Evolutionary conservation across 2,797 vertebrate species (phyloP), one percentile per base, ranked within the genome.

Genomic region (Leuciscus waleckii): DNA sequence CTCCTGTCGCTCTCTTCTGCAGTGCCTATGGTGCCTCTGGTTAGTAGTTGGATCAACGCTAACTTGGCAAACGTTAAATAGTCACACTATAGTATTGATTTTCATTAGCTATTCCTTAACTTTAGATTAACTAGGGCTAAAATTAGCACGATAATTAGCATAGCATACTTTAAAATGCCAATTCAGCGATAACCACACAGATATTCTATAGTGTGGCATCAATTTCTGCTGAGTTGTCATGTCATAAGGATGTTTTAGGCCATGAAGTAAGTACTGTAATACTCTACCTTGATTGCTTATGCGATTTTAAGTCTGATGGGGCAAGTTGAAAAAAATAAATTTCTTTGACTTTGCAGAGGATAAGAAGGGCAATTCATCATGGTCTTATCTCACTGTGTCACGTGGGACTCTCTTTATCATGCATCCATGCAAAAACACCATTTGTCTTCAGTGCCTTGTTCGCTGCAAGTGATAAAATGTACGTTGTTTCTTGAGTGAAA

Each of bases 351-450:
- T 94, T 95, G 93, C 93, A 91, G 89, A 90, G 85, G 81, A 83
- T 81, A 76, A 81, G 81, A 77, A 69, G 91, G 79, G 92, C 90
- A 93, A 95, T 95, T 93, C 90, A 93, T 95, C 94, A 95, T 89
- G 79, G 77, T 85, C 93, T 95, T 95, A 96, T 95, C 95, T 92
- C 73, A 46, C 68, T 0, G 74, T 87, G 94, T 95, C 94, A 94
- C 92, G 90, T 84, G 86, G 92, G 89, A 93, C 92, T 85, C 92
- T 94, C 93, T 94, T 95, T 95, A 95, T 95, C 94, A 94, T 93
- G 93, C 94, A 94, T 92, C 93, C 91, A 94, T 95, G 93, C 94
- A 95, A 95, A 79, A 95, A 93, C 94, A 94, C 93, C 93, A 95
- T 95, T 95, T 91, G 90, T 96, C 95, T 94, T 94, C 92, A 83